Percentiles rank a stretch among this genome's conserved stretches.
Evolutionary conservation across 2,113 vertebrate species (phyloP).

Genomic region (Amphiprion percula): DNA sequence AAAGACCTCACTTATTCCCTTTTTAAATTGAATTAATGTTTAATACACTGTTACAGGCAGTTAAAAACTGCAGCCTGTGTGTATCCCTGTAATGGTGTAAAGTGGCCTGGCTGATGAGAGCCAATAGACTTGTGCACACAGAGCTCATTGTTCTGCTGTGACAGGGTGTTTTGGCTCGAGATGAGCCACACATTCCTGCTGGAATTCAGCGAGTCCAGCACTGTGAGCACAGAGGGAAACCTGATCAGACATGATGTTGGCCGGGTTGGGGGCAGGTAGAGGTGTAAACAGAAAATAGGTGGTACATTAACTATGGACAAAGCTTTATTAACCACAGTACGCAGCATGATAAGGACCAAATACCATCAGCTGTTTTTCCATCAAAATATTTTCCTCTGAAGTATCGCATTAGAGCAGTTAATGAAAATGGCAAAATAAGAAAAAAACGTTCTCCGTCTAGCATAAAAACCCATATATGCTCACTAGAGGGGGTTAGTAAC

Average conservation of each 20-base stretch:
- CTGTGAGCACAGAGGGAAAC: slow-evolving; percentile 14
- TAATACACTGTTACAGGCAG: slow-evolving; percentile 9
- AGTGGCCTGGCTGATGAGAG: slow-evolving; percentile 9
- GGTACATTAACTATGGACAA: not conserved
- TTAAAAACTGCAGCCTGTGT: not conserved
- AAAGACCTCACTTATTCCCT: not conserved
- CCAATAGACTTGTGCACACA: slow-evolving; percentile 2
- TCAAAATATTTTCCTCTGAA: too few relatives aligned
- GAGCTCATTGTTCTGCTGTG: slow-evolving; percentile 26
- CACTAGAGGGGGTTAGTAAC: too few relatives aligned
- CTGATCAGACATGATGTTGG: not conserved
- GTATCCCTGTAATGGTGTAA: slow-evolving; percentile 13
- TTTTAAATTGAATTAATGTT: slow-evolving; percentile 35
- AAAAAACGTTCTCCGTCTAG: too few relatives aligned
- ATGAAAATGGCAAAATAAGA: too few relatives aligned
- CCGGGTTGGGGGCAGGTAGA: not conserved
- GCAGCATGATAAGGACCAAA: too few relatives aligned
- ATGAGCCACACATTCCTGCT: slow-evolving; percentile 5
- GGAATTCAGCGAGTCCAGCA: slow-evolving; percentile 1
- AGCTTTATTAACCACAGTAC: too few relatives aligned
- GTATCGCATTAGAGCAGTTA: too few relatives aligned
- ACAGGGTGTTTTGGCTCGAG: slow-evolving; percentile 1
- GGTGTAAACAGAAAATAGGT: not conserved
- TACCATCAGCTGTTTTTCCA: too few relatives aligned
- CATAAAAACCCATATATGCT: too few relatives aligned